Evolutionary conservation across 1,140 invertebrate genomes (phyloP).

Genomic region (Caenorhabditis latens): DNA sequence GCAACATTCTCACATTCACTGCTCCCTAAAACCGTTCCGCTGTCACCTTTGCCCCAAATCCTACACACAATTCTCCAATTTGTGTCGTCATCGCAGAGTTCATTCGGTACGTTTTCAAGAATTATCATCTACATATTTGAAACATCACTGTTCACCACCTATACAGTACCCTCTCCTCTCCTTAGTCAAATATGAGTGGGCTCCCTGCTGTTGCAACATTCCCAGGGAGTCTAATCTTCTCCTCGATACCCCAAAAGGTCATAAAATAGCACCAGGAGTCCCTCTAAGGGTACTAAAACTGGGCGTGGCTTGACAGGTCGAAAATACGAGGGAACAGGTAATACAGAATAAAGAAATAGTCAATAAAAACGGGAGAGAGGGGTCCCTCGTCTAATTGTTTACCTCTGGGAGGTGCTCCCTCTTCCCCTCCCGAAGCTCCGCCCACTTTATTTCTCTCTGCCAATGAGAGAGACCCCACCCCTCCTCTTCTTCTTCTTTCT

Average conservation of each 20-base stretch:
- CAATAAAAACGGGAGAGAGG: neutral
- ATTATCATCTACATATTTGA: no score
- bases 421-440: neutral
- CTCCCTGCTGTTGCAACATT: no score
- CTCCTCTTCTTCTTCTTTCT: neutral
- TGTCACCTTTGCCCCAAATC: slow-evolving; percentile 79
- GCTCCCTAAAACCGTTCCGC: slow-evolving; percentile 96
- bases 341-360: neutral
- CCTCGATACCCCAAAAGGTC: neutral
- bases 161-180: no score
- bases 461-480: neutral
- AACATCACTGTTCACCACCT: neutral
- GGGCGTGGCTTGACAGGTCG: no score
- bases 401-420: neutral
- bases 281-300: neutral
- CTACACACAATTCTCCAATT: slow-evolving; percentile 99
- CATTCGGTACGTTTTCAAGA: slow-evolving; percentile 81
- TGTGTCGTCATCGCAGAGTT: slow-evolving; percentile 99
- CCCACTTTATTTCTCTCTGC: slow-evolving; percentile 8
- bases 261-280: neutral
- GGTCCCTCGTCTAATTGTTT: slow-evolving; percentile 12
- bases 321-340: no score
- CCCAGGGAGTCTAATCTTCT: neutral
- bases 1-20: slow-evolving; percentile 99
- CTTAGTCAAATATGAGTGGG: neutral